Conservation (phyloP, 2,888 invertebrate species). For the Tribolium freemani region DNA sequence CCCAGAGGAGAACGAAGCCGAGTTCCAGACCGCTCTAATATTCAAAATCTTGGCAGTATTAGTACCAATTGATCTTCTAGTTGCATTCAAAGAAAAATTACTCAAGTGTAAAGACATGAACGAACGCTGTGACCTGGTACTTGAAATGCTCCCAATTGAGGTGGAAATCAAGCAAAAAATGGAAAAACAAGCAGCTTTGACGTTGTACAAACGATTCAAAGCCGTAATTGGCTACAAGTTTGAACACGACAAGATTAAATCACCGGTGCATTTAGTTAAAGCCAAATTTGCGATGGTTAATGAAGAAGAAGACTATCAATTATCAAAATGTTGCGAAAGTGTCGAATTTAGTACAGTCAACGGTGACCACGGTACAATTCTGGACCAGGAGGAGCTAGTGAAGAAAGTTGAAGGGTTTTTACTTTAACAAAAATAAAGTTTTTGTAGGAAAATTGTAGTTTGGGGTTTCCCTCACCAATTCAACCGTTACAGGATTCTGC, state of each 20-base stretch:
- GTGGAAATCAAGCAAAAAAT: background rate
- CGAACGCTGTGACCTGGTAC: background rate
- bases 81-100: background rate
- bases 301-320: slow-evolving; percentile 5
- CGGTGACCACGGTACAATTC: slow-evolving; percentile 1
- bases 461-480: too few relatives aligned
- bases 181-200: background rate
- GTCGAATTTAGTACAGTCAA: background rate
- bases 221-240: slow-evolving; percentile 1
- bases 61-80: background rate
- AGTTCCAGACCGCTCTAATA: slow-evolving; percentile 71
- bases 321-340: background rate
- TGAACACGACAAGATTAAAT: slow-evolving; percentile 1
- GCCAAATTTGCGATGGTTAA: slow-evolving; percentile 5
- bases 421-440: background rate
- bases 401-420: background rate
- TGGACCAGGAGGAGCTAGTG: background rate
- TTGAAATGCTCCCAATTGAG: background rate
- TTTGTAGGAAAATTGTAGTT: too few relatives aligned
- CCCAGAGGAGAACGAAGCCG: slow-evolving; percentile 66
- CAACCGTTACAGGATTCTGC: too few relatives aligned
- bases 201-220: slow-evolving; percentile 6
- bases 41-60: background rate
- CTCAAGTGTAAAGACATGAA: background rate
- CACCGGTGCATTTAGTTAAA: background rate